Evolutionary conservation across 2,113 vertebrate genomes (phyloP), one percentile per base, ranked within the genome.

Genomic region (Pluvialis apricaria): DNA sequence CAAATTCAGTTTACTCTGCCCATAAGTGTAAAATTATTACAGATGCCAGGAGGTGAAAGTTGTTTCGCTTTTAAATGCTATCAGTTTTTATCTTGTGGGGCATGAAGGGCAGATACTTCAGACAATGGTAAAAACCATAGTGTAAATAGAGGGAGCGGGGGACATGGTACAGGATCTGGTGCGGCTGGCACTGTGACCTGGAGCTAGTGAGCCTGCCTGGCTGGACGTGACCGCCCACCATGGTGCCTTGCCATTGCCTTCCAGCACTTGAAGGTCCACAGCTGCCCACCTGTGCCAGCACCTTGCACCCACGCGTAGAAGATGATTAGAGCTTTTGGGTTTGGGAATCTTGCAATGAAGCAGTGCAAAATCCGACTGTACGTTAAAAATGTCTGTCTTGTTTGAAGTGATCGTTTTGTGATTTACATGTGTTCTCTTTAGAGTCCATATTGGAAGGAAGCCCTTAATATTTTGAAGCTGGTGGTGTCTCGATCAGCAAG

Each of bases 361-460:
- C 79, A 36, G 13, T 54, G 61, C 11, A 34, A 78, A 90, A 58
- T 36, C 60, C 66, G 16, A 7, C 24, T 36, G 28, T 79, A n/a
- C 15, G 0, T 57, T 64, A n/a, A 44, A 86, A 84, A 22, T 9
- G n/a, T 5, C 9, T 68, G 34, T 73, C 73, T 45, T 83, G 25
- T 42, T 73, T 66, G 61, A 81, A 64, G n/a, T 60, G 49, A 78
- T 36, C 72, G 17, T 68, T 92, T 34, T 88, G 51, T 83, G 13
- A 83, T 88, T 71, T 88, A 8, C 72, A 20, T 94, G 6, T 49
- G 2, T 85, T 90, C 72, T 44, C 86, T 94, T 66, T 98, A 99
- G 99, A 99, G 99, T 92, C 99, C 99, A 7, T 99, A 99, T 70
- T 99, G 99, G 99, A 99, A 99, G 93, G 99, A 99, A 98, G 99